These are phyloP conservation scores for Theretra japonica DNA, from an alignment of 2,888 invertebrate genomes.

Conservation along the genomic window DNA sequence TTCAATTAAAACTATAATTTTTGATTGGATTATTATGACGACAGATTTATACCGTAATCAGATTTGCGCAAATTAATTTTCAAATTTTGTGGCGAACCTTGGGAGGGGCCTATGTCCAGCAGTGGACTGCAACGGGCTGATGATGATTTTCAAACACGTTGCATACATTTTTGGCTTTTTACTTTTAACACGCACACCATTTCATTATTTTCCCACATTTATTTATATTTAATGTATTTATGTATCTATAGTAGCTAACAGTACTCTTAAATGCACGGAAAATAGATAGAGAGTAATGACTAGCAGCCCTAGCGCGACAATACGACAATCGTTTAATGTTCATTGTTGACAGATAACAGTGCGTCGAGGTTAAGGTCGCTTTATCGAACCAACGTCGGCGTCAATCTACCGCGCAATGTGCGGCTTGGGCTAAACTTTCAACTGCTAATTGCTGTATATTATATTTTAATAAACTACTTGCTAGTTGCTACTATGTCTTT, in stretches of 20 bases:
- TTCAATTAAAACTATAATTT: no score
- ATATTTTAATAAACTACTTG: neutral
- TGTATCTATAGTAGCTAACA: neutral
- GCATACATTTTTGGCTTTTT: no score
- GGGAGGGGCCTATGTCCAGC: no score
- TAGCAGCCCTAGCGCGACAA: slow-evolving; percentile 42
- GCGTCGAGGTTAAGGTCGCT: slow-evolving; percentile 67
- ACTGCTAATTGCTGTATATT: neutral
- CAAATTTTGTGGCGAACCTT: no score
- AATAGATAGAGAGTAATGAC: slow-evolving; percentile 9
- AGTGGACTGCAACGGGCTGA: no score
- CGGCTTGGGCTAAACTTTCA: slow-evolving; percentile 4
- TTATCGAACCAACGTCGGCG: slow-evolving; percentile 51
- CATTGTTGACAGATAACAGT: slow-evolving; percentile 62
- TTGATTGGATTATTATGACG: no score
- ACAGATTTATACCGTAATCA: no score
- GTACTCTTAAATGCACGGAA: neutral
- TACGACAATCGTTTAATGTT: slow-evolving; percentile 47
- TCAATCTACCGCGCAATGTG: neutral
- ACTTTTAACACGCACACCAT: no score
- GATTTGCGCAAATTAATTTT: no score
- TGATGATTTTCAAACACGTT: no score
- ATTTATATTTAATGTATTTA: no score
- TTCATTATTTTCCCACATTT: no score
- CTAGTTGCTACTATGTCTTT: neutral